These are phyloP conservation scores for Pseudococcus longispinus DNA, from an alignment of 2,888 invertebrate genomes.

Conservation along the genomic window DNA sequence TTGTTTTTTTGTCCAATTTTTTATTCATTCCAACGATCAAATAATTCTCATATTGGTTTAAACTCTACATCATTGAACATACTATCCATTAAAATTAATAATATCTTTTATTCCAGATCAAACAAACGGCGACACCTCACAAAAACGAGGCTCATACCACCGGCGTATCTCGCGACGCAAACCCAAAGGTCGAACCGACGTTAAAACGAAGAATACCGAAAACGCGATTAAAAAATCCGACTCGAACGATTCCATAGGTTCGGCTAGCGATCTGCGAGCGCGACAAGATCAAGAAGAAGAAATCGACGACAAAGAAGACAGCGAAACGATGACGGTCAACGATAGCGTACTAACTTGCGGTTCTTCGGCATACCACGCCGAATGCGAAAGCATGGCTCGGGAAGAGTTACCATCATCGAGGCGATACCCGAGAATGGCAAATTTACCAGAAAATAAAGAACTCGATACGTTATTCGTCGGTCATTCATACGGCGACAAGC, in stretches of 20 bases:
- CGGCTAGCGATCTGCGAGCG: conserved; percentile 73
- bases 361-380: conserved; percentile 75
- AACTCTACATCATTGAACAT: no score
- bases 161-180: conserved; percentile 56
- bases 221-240: conserved; percentile 54
- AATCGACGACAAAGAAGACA: conserved; percentile 63
- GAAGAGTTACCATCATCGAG: conserved; percentile 60
- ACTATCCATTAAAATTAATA: no score
- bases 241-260: conserved; percentile 75
- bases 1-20: no score
- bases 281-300: conserved; percentile 66
- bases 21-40: no score
- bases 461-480: conserved; percentile 73
- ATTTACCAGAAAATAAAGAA: conserved; percentile 61
- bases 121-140: conserved; percentile 61
- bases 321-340: conserved; percentile 68
- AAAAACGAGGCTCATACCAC: conserved; percentile 54
- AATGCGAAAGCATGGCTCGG: conserved; percentile 71
- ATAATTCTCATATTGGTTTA: no score
- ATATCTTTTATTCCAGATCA: conserved; percentile 59
- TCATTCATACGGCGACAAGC: conserved; percentile 76
- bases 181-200: conserved; percentile 51
- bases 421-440: conserved; percentile 38
- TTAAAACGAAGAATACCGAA: conserved; percentile 55
- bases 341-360: conserved; percentile 73